Percentiles rank a stretch among this genome's conserved stretches.
phyloP scores from a whole-genome alignment of 2,113 vertebrate species.

The Bubalus kerabau region DNA sequence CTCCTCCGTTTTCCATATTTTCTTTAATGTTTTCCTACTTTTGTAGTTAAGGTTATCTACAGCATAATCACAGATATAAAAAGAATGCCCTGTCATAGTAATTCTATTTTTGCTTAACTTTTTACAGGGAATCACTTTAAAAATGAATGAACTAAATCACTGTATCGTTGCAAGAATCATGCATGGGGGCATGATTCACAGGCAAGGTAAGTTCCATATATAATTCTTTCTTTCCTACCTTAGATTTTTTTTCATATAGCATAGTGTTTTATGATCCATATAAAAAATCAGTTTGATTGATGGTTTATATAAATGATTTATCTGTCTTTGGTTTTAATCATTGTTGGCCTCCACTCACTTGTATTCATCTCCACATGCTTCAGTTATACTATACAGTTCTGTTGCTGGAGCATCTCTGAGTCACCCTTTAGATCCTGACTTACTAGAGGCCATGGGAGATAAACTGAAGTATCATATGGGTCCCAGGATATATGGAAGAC shows the following conservation, averaged over 20 bases:
- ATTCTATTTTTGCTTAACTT: constrained; percentile 50
- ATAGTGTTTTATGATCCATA: background rate
- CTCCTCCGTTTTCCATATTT: background rate
- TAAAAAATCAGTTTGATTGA: background rate
- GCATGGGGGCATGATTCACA: constrained; percentile 99
- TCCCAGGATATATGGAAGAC: background rate
- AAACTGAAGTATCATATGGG: background rate
- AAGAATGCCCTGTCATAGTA: background rate
- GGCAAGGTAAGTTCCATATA: constrained; percentile 88
- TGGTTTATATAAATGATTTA: background rate
- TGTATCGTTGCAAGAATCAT: constrained; percentile 99
- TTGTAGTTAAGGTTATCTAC: background rate
- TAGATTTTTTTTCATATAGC: background rate
- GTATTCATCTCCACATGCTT: background rate
- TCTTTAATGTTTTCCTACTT: constrained; percentile 9
- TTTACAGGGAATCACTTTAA: constrained; percentile 95
- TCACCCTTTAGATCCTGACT: background rate
- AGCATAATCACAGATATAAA: constrained; percentile 9
- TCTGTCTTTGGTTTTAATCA: background rate
- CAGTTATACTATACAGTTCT: background rate
- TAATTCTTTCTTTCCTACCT: constrained; percentile 27
- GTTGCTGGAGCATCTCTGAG: background rate
- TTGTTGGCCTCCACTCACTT: background rate
- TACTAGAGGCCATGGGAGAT: background rate
- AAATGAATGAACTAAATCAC: constrained; percentile 98